Evolutionary conservation across 2,113 vertebrate species (phyloP), one percentile per base, ranked within the genome.

Genomic region (Sciurus niger): DNA sequence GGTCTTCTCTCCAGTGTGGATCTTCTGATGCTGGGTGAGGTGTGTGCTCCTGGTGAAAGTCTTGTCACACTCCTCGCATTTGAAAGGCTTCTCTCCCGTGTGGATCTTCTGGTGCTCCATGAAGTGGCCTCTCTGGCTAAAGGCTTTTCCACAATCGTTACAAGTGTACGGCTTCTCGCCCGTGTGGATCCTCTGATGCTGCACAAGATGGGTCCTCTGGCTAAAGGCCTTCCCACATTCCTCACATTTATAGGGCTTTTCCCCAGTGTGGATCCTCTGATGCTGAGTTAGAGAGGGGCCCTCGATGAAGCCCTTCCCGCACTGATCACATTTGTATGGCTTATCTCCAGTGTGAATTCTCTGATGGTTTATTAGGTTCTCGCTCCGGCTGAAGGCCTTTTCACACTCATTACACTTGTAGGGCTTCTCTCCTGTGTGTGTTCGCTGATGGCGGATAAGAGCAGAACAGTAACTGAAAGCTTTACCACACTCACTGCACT

Each of bases 141-240:
- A 98, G 28, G 96, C 92, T 74, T 97, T 98, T 25, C 96, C 97
- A 89, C 97, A 97, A 1, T 97, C 96, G 4, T 85, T 96, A 82
- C 98, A 98, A 16, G 93, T 91, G 34, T 97, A 97, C 0, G 98
- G 98, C 34, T 97, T 97, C 90, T 98, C 97, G 24, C 98, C 97
- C 14, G 97, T 98, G 32, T 98, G 98, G 32, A 98, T 98, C 84
- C 97, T 97, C 87, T 98, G 96, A 72, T 98, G 97, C 68, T 96
- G 96, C 20, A 97, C 95, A 34, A 98, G 98, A n/a, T 98, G 97
- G 34, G 97, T 97, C 84, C 97, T 98, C 76, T 97, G 97, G 58
- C 97, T 98, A 3, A 98, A 98, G 77, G 97, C 97, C 93, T 98
- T 98, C 3, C 98, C 98, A 96, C 98, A 98, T 10, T 98, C 96